Percentiles rank a stretch among this genome's conserved stretches.
These are phyloP conservation scores for Gonatopus flavifemur DNA, from an alignment of 1,140 invertebrate genomes.

Conservation along the genomic window DNA sequence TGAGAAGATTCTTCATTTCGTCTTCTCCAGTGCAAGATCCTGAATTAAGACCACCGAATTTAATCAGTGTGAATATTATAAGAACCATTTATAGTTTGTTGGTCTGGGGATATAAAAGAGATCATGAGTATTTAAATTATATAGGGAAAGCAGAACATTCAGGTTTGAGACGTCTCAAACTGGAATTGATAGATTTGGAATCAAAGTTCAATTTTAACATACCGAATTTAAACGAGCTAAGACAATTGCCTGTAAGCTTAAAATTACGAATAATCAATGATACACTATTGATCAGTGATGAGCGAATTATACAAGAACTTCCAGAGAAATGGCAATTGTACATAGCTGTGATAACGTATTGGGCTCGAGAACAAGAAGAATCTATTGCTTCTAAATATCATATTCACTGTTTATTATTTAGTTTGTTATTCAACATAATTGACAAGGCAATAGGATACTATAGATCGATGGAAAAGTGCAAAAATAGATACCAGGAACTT, in stretches of 20 bases:
- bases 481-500: slow-evolving; percentile 29
- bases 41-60: slow-evolving; percentile 61
- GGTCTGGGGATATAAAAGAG: slow-evolving; percentile 42
- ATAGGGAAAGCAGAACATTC: slow-evolving; percentile 44
- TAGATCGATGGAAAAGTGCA: slow-evolving; percentile 29
- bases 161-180: slow-evolving; percentile 31
- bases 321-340: slow-evolving; percentile 66
- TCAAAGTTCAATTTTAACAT: slow-evolving; percentile 42
- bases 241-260: slow-evolving; percentile 23
- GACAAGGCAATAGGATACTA: slow-evolving; percentile 58
- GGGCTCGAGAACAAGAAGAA: slow-evolving; percentile 61
- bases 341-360: slow-evolving; percentile 67
- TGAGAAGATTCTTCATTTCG: slow-evolving; percentile 67
- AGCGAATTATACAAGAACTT: slow-evolving; percentile 54
- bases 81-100: slow-evolving; percentile 69
- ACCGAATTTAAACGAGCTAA: slow-evolving; percentile 49
- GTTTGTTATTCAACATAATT: slow-evolving; percentile 64
- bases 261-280: slow-evolving; percentile 53
- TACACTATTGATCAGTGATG: slow-evolving; percentile 50
- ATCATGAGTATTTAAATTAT: slow-evolving; percentile 46
- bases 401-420: slow-evolving; percentile 64
- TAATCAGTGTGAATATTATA: slow-evolving; percentile 66
- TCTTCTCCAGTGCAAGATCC: slow-evolving; percentile 75
- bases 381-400: slow-evolving; percentile 54
- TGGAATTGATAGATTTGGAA: slow-evolving; percentile 43